These are phyloP conservation scores for Muscicapa adusta DNA, from an alignment of 2,113 vertebrate genomes.

Conservation along the genomic window DNA sequence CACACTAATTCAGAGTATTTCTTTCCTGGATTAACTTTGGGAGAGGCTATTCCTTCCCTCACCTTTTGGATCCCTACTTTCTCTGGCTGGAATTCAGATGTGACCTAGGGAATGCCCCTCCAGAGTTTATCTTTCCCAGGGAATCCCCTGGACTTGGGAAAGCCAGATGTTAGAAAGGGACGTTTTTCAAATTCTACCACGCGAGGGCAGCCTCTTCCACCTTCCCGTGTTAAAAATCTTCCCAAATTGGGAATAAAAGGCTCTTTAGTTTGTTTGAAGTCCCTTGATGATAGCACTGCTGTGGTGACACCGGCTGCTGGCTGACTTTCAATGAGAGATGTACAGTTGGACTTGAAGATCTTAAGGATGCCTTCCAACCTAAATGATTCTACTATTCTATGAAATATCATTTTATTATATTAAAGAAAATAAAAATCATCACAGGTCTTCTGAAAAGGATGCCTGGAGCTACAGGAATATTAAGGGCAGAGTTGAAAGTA, in stretches of 20 bases:
- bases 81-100: background rate
- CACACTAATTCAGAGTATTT: background rate
- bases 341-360: background rate
- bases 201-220: slow-evolving; percentile 48
- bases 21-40: background rate
- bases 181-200: background rate
- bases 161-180: background rate
- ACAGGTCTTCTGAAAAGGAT: background rate
- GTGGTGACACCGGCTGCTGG: background rate
- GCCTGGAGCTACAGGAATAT: background rate
- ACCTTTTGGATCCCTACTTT: background rate
- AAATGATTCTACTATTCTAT: background rate
- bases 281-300: background rate
- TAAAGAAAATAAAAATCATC: background rate
- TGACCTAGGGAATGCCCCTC: background rate
- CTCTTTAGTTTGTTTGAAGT: background rate
- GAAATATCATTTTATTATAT: background rate
- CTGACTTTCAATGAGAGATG: background rate
- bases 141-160: background rate
- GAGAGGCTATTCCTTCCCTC: background rate
- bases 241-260: background rate
- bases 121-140: background rate
- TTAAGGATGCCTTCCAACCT: background rate
- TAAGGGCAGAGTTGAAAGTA: background rate
- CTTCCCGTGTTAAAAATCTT: background rate